Evolutionary conservation across 1,140 invertebrate genomes (phyloP), one percentile per base, ranked within the genome.

Genomic region (Dreissena polymorpha): DNA sequence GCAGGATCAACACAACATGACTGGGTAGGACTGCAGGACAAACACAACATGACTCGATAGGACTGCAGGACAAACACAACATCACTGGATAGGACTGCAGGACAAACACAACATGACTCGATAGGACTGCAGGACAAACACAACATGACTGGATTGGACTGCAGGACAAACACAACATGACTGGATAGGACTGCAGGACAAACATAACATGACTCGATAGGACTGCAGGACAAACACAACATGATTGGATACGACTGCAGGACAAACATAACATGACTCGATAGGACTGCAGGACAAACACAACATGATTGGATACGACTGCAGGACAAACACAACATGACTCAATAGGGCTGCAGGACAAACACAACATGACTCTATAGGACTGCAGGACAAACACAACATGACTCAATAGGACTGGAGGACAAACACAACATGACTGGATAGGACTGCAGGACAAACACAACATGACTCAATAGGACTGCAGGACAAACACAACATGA

Each of bases 51-150:
- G 39, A 2, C 8, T 39, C 3, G 3, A 39, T 39, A 39, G 39
- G 39, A 39, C 91, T 92, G 77, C 57, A 83, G 16, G 82, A 12
- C 80, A 18, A 49, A 2, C 39, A 39, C 39, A 39, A 39, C 8
- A 39, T 39, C 3, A 2, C 8, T 39, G 39, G 3, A 39, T 39
- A 39, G 39, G 39, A 39, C 91, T 92, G 77, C 57, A 83, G 16
- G 82, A 12, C 80, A 18, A 49, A 2, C 39, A 39, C 39, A 39
- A 39, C 8, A 39, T 39, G 39, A 2, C 8, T 39, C 3, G 3
- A 39, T 39, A 39, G 39, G 39, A 39, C 91, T 92, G 77, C 57
- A 83, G 16, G 82, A 12, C 80, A 18, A 49, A 2, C 39, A 39
- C 39, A 39, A 39, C 8, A 39, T 39, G 39, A 2, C 8, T 39